These are phyloP conservation scores for Halocynthia roretzi DNA, from an alignment of 23 tunicate species.

Conservation along the genomic window DNA sequence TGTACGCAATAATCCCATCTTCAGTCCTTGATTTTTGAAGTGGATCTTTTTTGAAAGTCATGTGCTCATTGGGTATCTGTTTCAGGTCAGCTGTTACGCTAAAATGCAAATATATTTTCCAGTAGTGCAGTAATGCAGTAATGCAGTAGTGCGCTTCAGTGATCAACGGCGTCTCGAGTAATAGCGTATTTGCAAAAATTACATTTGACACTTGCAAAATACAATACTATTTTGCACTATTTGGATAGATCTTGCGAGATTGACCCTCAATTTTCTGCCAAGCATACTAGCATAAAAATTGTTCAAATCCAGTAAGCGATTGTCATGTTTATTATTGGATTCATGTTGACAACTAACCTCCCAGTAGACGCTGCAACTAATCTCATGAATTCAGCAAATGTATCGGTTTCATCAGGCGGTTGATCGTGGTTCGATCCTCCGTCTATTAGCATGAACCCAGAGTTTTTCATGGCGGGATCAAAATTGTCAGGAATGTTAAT, in stretches of 20 bases:
- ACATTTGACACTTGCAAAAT: too few relatives aligned
- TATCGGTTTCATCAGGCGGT: constrained; percentile 52
- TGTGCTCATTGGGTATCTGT: constrained; percentile 78
- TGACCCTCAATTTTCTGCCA: too few relatives aligned
- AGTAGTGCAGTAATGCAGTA: too few relatives aligned
- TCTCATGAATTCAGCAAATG: constrained; percentile 57
- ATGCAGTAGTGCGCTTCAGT: too few relatives aligned
- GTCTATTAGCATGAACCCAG: constrained; percentile 69
- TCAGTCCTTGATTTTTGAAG: constrained; percentile 62
- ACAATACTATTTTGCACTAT: too few relatives aligned
- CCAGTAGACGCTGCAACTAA: constrained; percentile 62
- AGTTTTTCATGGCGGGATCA: constrained; percentile 67
- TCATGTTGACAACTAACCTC: neutral
- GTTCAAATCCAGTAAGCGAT: neutral
- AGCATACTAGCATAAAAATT: neutral
- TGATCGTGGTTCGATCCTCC: constrained; percentile 72
- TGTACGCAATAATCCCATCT: constrained; percentile 93
- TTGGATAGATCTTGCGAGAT: too few relatives aligned
- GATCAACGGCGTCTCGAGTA: too few relatives aligned
- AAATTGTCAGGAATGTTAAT: constrained; percentile 75
- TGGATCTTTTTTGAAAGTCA: constrained; percentile 70
- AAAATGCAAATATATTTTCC: neutral
- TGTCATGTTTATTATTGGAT: neutral
- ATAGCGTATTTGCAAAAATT: too few relatives aligned
- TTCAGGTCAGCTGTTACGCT: constrained; percentile 65